phyloP scores from a whole-genome alignment of 2,113 vertebrate genomes.

The Ivindomyrus marchei region DNA sequence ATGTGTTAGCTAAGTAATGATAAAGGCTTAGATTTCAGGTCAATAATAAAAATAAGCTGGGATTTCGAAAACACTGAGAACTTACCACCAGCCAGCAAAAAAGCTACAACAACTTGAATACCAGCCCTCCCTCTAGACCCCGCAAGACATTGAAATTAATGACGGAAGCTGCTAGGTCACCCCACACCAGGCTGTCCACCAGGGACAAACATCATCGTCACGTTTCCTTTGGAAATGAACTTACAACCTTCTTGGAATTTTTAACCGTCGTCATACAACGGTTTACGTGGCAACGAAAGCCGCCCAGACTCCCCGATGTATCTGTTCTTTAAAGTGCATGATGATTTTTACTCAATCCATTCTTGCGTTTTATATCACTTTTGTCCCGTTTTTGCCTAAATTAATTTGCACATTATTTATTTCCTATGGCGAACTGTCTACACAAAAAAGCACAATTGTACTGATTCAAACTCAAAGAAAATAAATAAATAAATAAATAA shows the following conservation, averaged over 20 bases:
- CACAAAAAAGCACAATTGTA: not conserved
- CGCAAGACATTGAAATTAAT: not conserved
- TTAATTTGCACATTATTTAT: not conserved
- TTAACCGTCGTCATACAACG: not conserved
- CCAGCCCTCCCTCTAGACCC: no score
- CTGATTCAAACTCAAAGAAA: not conserved
- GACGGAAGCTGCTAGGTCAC: constrained; percentile 13
- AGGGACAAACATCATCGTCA: not conserved
- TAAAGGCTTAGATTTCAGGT: not conserved
- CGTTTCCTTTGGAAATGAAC: not conserved
- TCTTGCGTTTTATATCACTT: not conserved
- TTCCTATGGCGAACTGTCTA: not conserved
- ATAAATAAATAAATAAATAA: not conserved
- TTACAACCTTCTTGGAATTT: not conserved
- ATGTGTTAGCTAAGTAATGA: not conserved
- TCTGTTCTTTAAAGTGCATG: not conserved
- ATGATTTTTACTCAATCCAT: not conserved
- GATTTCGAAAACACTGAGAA: not conserved
- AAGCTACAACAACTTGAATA: not conserved
- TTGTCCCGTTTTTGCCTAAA: not conserved
- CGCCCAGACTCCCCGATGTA: not conserved
- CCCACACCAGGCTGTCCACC: not conserved
- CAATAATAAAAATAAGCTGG: not conserved
- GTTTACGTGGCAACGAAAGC: not conserved
- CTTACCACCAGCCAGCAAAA: not conserved